Percentiles rank a stretch among this genome's conserved stretches.
These are phyloP conservation scores for Caenorhabditis imperialis DNA, from an alignment of 2,888 invertebrate genomes.

Conservation along the genomic window DNA sequence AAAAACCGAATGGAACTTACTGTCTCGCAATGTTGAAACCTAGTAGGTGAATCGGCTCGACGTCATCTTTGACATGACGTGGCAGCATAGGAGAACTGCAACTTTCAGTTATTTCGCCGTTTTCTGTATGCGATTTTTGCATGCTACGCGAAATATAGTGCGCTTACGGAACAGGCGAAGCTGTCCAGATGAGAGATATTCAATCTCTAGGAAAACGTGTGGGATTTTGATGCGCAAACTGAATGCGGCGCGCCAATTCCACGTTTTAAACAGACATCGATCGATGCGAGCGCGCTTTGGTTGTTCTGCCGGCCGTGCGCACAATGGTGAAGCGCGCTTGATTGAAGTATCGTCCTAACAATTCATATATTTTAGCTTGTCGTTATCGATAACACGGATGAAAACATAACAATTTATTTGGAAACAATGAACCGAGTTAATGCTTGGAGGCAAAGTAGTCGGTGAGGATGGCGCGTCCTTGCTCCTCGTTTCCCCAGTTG, in stretches of 20 bases:
- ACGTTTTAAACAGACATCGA: too few relatives aligned
- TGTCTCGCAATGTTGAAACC: constrained; percentile 67
- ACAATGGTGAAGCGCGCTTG: neutral
- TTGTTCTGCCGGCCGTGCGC: too few relatives aligned
- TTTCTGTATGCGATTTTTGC: neutral
- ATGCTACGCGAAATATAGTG: too few relatives aligned
- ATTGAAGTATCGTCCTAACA: constrained; percentile 21
- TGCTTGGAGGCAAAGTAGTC: constrained; percentile 87
- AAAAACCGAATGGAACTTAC: constrained; percentile 54
- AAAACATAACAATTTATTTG: constrained; percentile 62
- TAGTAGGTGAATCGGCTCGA: constrained; percentile 61
- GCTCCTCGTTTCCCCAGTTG: constrained; percentile 97
- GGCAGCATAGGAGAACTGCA: constrained; percentile 46
- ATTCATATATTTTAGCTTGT: constrained; percentile 1
- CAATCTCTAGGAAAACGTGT: too few relatives aligned
- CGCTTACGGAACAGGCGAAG: too few relatives aligned
- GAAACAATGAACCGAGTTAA: constrained; percentile 62
- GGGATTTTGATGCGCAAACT: too few relatives aligned
- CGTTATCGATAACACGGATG: neutral
- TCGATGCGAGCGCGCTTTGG: too few relatives aligned
- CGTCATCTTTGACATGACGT: constrained; percentile 42
- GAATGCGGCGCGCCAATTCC: too few relatives aligned
- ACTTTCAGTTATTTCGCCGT: constrained; percentile 17
- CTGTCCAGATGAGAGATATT: too few relatives aligned
- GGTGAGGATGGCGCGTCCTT: constrained; percentile 92